Base-by-base conservation (phyloP, 2,888 invertebrate species). In the Drosophila niveifrons region DNA sequence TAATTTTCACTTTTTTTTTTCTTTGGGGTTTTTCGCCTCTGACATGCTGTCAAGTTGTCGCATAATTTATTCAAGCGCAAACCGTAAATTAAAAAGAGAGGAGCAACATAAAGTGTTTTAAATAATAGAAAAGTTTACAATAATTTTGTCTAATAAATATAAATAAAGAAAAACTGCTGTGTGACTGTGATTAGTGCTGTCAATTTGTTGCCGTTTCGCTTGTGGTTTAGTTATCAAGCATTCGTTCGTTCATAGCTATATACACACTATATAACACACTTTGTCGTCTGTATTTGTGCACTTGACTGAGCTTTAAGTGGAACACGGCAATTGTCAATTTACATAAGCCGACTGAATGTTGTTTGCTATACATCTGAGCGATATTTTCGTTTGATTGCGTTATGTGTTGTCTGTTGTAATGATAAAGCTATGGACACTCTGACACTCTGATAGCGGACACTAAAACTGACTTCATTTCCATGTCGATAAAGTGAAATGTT, bases 301-400 rank as follows among this genome's bases (percentile, higher is more conserved):
- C 63, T 67, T 78, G 70, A 72, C 66, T 57, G 66, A 44, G 73
- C 78, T 84, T 58, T 50, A 78, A 85, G 77, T 82, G 63, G 85
- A 75, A 63, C 82, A 85, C 72, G 76, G 41, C 82, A 82, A 85
- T 88, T 85, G 88, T 10, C 78, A 85, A 69, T 82, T 82, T 80
- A 73, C 82, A 73, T 82, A 76, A 72, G 64, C 75, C 34, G 23
- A 23, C 23, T 23, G 4, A 4, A 23, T 23, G 23, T 23, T 23
- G 23, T 23, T 23, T 46, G 56, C 18, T 64, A 28, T 41, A 50
- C 31, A 44, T 10, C 13, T 15, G n/a, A 29, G 36, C 39, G 36
- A 18, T 61, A 56, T 39, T 34, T 11, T 29, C 39, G 15, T 41
- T 8, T 44, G 52, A 48, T 72, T 43, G 47, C 23, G 23, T 18